Base-by-base conservation (phyloP, 2,888 invertebrate species). In the Galerucella nymphaeae region DNA sequence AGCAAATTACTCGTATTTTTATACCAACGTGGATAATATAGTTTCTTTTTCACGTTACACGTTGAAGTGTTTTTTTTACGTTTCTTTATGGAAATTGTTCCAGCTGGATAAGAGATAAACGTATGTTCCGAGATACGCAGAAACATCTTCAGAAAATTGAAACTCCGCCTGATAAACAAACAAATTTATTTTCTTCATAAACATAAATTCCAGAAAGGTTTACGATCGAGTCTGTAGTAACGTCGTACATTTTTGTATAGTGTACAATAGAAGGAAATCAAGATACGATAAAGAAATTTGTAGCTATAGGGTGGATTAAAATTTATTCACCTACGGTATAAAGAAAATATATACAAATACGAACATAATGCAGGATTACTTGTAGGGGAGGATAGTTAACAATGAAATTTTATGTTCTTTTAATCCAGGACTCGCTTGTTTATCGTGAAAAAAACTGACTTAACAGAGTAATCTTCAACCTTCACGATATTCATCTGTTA, bases 41-140 rank as follows among this genome's bases (percentile, higher is more conserved):
- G 73, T 75, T 75, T 75, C 75, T 72, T 71, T 62, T 79, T 79
- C 77, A 78, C 75, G 77, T 76, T 79, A 78, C 74, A 74, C 73
- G 72, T 75, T 76, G 72, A 77, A 78, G 77, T 77, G 75, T 61
- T 76, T 75, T 53, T 74, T 76, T 66, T 1, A 74, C 75, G 75
- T 76, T 73, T 76, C 77, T 78, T 80, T 77, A 79, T 79, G 78
- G 72, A 78, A 79, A 77, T 76, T 76, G 76, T 75, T 78, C 69
- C 61, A 30, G 61, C 62, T 20, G 69, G 59, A 64, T 74, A 70
- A 76, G 71, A 68, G 63, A 67, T 45, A 53, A 76, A 75, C 78
- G 73, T 78, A 78, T 74, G 75, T 62, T 75, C 59, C 18, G 23
- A 63, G 65, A 72, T 11, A 66, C 11, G 23, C 20, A 62, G 41